These are phyloP conservation scores for Astropecten irregularis DNA, from an alignment of 53 echinoderm and acorn worm genomes.

Conservation along the genomic window DNA sequence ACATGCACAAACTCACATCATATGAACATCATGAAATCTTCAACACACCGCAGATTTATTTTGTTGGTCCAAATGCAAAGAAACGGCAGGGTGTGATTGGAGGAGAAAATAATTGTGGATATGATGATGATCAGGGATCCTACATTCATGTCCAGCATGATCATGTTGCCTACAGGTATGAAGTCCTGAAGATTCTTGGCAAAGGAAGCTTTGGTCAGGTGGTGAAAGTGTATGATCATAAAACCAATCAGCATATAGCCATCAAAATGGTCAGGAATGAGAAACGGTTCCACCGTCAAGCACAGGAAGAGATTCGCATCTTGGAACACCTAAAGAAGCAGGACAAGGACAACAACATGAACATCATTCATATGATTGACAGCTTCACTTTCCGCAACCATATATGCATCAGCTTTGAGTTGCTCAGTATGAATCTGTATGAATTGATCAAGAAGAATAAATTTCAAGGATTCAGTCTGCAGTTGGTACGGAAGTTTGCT, in stretches of 20 bases:
- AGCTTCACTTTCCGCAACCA: conserved; percentile 97
- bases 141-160: conserved; percentile 99
- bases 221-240: conserved; percentile 97
- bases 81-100: conserved; percentile 97
- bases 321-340: conserved; percentile 97
- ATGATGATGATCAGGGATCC: conserved; percentile 98
- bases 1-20: conserved; percentile 98
- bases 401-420: conserved; percentile 98
- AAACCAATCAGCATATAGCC: conserved; percentile 96
- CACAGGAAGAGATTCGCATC: conserved; percentile 98
- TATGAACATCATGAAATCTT: conserved; percentile 99
- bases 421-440: conserved; percentile 99
- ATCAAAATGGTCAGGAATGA: conserved; percentile 99
- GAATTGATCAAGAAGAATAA: conserved; percentile 99
- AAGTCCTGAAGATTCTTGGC: conserved; percentile 97
- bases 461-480: conserved; percentile 99
- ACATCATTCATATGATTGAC: conserved; percentile 94
- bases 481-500: conserved; percentile 97
- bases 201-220: conserved; percentile 99
- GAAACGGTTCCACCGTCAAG: conserved; percentile 98
- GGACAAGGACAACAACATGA: conserved; percentile 99
- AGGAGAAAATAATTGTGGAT: conserved; percentile 96
- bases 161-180: conserved; percentile 95
- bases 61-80: conserved; percentile 99
- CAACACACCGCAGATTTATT: conserved; percentile 88